Evolutionary conservation across 2,113 vertebrate genomes (phyloP).

Genomic region (Myrmophylax atrothorax): DNA sequence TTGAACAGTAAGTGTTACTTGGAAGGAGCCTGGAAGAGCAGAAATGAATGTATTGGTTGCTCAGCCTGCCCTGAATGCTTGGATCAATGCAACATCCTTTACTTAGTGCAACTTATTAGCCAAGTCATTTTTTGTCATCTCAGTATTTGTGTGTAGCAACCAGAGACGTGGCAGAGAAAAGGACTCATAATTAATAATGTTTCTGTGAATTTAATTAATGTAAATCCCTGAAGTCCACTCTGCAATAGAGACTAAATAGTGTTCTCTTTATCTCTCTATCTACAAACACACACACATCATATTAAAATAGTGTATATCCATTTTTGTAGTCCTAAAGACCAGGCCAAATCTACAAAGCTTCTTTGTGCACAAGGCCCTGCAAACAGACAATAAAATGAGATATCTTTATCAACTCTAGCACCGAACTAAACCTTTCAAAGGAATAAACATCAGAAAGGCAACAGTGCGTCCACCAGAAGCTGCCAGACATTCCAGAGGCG

Average conservation of each 20-base stretch:
- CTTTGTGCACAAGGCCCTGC: not conserved
- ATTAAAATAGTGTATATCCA: accelerated
- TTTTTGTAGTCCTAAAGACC: accelerated
- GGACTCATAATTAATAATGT: not conserved
- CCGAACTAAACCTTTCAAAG: accelerated
- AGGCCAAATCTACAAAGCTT: not conserved
- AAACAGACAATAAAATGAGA: not conserved
- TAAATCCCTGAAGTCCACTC: not conserved
- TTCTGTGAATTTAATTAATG: not conserved
- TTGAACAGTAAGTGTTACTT: not conserved
- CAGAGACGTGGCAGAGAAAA: not conserved
- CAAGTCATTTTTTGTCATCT: not conserved
- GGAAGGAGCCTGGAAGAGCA: not conserved
- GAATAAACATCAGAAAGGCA: not conserved
- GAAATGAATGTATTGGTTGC: not conserved
- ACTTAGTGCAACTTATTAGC: not conserved
- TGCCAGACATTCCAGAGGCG: accelerated
- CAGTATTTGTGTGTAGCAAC: not conserved
- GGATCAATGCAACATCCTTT: not conserved
- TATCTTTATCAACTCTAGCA: not conserved
- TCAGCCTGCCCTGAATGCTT: not conserved
- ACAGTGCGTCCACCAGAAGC: not conserved
- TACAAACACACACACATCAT: accelerated
- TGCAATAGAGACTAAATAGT: accelerated
- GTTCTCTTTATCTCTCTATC: not conserved